Evolutionary conservation across 2,113 vertebrate genomes (phyloP).

Genomic region (Nibea coibor): DNA sequence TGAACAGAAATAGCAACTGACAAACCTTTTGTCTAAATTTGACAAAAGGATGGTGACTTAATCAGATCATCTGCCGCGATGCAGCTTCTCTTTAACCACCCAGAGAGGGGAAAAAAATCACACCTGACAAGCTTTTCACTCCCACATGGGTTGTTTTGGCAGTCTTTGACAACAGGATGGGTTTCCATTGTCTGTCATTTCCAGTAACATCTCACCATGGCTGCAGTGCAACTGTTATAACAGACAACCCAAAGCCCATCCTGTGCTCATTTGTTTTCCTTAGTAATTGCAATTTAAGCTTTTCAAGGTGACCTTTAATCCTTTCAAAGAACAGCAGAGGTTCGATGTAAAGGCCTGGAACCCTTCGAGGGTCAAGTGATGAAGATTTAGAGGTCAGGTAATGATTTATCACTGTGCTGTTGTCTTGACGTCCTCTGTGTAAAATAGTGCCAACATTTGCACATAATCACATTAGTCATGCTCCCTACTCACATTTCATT

Average conservation of each 20-base stretch:
- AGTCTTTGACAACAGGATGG: slow-evolving; percentile 36
- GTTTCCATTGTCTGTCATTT: background rate
- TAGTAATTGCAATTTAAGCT: slow-evolving; percentile 21
- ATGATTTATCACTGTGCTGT: slow-evolving; percentile 17
- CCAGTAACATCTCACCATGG: slow-evolving; percentile 6
- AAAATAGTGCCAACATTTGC: slow-evolving; percentile 33
- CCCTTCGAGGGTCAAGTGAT: slow-evolving; percentile 19
- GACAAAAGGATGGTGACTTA: background rate
- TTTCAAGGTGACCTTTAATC: slow-evolving; percentile 75
- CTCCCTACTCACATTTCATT: slow-evolving; percentile 30
- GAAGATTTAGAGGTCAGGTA: slow-evolving; percentile 29
- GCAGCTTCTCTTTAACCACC: slow-evolving; percentile 8
- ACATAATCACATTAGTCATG: slow-evolving; percentile 44
- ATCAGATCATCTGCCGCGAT: slow-evolving; percentile 14
- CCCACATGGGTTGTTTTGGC: slow-evolving; percentile 12
- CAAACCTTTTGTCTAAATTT: slow-evolving; percentile 30
- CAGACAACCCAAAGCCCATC: too few relatives aligned
- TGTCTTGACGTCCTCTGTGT: slow-evolving; percentile 18
- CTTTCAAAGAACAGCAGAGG: background rate
- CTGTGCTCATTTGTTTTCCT: background rate
- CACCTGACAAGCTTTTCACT: slow-evolving; percentile 19
- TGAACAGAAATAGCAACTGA: slow-evolving; percentile 51
- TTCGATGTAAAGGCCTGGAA: background rate
- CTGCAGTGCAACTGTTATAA: background rate
- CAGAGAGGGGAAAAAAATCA: background rate